Evolutionary conservation across 35 echinoderm and acorn worm genomes (phyloP).

Genomic region (Acanthaster planci): DNA sequence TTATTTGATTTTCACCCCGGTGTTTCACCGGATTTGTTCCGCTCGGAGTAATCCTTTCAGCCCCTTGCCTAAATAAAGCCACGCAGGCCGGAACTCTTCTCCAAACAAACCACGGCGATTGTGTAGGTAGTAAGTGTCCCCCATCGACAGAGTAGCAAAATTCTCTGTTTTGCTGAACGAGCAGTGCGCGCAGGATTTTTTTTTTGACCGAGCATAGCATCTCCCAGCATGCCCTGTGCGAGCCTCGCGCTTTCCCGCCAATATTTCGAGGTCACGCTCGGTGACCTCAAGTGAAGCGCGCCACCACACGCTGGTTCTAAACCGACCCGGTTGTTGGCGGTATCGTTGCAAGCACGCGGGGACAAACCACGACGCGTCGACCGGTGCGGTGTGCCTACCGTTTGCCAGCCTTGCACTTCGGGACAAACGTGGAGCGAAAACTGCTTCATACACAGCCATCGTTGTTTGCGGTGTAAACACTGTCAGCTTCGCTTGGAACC

Average conservation of each 20-base stretch:
- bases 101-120: background rate
- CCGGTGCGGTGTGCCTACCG: no score
- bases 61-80: background rate
- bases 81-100: background rate
- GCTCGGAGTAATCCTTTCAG: background rate
- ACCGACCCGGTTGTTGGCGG: background rate
- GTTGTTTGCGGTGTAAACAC: no score
- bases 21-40: background rate
- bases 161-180: no score
- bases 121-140: no score
- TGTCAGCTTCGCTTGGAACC: no score
- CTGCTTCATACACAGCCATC: no score
- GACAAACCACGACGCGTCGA: background rate
- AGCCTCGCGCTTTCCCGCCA: background rate
- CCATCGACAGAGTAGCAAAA: no score
- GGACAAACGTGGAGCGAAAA: no score
- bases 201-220: background rate
- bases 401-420: no score
- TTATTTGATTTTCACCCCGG: constrained; percentile 1
- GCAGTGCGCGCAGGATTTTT: no score
- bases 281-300: constrained; percentile 13
- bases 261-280: background rate
- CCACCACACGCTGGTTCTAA: background rate
- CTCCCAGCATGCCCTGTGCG: constrained; percentile 9
- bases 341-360: background rate